Evolutionary conservation across 2,797 vertebrate species (phyloP), one percentile per base, ranked within the genome.

Genomic region (Protosalanx chinensis): DNA sequence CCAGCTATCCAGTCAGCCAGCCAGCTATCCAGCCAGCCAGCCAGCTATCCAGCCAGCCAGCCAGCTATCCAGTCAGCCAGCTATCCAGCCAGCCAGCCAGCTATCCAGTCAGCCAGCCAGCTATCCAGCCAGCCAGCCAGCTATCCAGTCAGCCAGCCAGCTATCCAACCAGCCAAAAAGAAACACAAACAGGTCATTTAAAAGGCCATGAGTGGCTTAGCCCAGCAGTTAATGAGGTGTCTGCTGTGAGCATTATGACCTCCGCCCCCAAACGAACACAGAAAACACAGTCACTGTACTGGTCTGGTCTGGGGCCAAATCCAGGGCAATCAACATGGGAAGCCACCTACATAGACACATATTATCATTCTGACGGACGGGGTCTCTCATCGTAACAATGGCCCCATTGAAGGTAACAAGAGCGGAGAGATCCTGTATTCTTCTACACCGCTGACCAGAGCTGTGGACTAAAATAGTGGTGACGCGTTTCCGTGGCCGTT

Each of bases 161-260:
- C 41, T 35, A 35, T 1, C 33, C 29, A 49, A 18, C 15, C 65
- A 80, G n/a, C 68, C 46, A 77, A 37, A 18, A 70, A 16, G 18
- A 78, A 76, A 66, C 27, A 67, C 66, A 20, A 64, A 70, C 64
- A 32, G 3, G 65, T 76, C 58, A 23, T 5, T 20, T 62, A 80
- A 81, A 59, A 76, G 41, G 41, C 53, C 70, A 76, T 73, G 33
- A 0, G 66, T 59, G 13, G 46, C 64, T 66, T 10, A 71, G 80
- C 75, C 76, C 72, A n/a, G 41, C 53, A 80, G 23, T 62, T 61
- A 74, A 68, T 60, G 3, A 64, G 46, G 78, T 15, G 65, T 67
- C 27, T 29, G 64, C 5, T 0, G 49, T 49, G 73, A 56, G 18
- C 16, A 16, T 13, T 2, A 41, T 41, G 8, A 41, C 37, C 37